These are phyloP conservation scores for Ara ararauna DNA, from an alignment of 2,797 vertebrate genomes.

Conservation along the genomic window DNA sequence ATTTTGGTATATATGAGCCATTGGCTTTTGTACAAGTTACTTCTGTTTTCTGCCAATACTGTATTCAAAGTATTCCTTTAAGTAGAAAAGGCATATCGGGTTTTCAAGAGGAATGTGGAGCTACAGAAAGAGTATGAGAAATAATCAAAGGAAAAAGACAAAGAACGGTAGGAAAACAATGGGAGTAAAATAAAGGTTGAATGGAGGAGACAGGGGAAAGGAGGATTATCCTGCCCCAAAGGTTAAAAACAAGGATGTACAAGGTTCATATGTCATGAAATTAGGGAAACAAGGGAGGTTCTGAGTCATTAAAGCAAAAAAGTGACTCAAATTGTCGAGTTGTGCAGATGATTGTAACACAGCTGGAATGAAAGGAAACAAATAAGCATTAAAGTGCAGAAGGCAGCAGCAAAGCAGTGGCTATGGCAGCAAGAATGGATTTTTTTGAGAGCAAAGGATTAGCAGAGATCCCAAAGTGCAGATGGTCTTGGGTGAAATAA, in stretches of 20 bases:
- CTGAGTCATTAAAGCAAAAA: not conserved
- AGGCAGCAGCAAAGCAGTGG: not conserved
- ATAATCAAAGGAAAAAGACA: not conserved
- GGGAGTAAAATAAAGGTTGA: not conserved
- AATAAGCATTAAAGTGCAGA: not conserved
- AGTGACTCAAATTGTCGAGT: not conserved
- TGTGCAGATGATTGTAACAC: not conserved
- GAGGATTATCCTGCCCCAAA: not conserved
- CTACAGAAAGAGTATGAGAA: not conserved
- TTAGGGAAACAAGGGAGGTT: not conserved
- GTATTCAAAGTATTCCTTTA: not conserved
- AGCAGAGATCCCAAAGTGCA: slow-evolving; percentile 34
- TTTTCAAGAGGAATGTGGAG: not conserved
- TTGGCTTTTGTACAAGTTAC: not conserved
- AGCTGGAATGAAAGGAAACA: not conserved
- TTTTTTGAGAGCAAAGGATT: slow-evolving; percentile 54
- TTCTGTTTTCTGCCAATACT: not conserved
- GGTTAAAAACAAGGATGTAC: not conserved
- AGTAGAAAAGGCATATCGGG: not conserved
- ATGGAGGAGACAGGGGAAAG: not conserved
- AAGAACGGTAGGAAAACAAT: not conserved
- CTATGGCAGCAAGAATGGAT: not conserved
- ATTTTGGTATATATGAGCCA: not conserved
- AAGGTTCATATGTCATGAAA: rapidly evolving
- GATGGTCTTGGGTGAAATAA: slow-evolving; percentile 60